Conservation (phyloP, 2,888 invertebrate species). For the Timandra comae region DNA sequence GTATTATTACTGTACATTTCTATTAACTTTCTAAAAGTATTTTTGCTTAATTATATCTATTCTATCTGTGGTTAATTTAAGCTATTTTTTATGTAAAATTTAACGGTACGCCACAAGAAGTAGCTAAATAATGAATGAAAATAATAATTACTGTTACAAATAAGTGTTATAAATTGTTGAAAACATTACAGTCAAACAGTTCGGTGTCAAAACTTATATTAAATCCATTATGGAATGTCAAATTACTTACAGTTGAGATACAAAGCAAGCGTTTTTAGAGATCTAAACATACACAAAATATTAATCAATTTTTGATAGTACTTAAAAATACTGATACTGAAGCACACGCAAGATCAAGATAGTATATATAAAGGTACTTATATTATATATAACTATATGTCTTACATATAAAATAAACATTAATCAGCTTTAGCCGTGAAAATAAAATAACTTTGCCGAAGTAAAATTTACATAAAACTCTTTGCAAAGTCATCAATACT, state of each 20-base stretch:
- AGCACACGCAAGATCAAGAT: conserved; percentile 35
- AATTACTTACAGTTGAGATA: conserved; percentile 68
- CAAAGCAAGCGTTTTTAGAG: conserved; percentile 54
- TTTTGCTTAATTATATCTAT: too few relatives aligned
- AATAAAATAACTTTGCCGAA: conserved; percentile 55
- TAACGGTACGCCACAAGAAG: too few relatives aligned
- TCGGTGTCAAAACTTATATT: conserved; percentile 7
- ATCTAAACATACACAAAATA: conserved; percentile 34
- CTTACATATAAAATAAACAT: conserved; percentile 38
- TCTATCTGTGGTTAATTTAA: too few relatives aligned
- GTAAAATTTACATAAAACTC: conserved; percentile 47
- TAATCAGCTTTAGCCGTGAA: conserved; percentile 62
- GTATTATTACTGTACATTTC: too few relatives aligned
- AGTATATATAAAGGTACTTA: conserved; percentile 26
- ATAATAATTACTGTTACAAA: too few relatives aligned
- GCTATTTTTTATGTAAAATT: too few relatives aligned
- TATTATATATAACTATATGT: conserved; percentile 28
- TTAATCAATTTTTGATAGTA: conserved; percentile 10
- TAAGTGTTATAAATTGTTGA: too few relatives aligned
- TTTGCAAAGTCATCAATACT: conserved; percentile 73
- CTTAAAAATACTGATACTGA: conserved; percentile 17
- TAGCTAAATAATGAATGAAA: too few relatives aligned
- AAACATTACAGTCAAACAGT: too few relatives aligned
- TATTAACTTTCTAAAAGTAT: too few relatives aligned
- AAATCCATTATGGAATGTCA: conserved; percentile 65